phyloP scores from a whole-genome alignment of 2,113 vertebrate genomes.

The Melanerpes formicivorus region DNA sequence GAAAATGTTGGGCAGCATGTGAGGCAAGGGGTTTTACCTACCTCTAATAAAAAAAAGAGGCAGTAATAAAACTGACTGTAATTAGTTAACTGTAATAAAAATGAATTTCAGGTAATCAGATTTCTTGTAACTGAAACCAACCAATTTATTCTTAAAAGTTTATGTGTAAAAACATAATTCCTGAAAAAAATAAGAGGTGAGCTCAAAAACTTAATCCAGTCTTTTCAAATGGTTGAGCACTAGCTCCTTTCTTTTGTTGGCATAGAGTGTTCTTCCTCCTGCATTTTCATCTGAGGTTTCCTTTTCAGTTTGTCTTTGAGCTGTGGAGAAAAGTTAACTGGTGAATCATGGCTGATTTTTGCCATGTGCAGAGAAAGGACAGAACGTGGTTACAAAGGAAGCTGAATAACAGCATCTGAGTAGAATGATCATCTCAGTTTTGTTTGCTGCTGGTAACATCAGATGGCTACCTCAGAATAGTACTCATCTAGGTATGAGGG shows the following conservation, averaged over 20 bases:
- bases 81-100: background rate
- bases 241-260: background rate
- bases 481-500: background rate
- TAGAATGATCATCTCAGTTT: background rate
- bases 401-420: background rate
- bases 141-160: background rate
- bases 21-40: background rate
- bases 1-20: background rate
- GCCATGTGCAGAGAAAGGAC: background rate
- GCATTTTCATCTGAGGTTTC: background rate
- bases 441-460: background rate
- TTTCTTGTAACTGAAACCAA: background rate
- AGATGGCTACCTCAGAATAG: background rate
- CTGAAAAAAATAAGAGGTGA: background rate
- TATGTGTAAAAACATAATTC: background rate
- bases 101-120: background rate
- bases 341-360: background rate
- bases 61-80: background rate
- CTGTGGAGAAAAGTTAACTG: background rate
- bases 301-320: background rate
- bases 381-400: background rate
- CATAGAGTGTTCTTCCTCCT: background rate
- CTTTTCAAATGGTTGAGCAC: background rate
- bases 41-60: no score
- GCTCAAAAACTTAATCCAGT: background rate